phyloP scores from a whole-genome alignment of 2,797 vertebrate genomes.

The Triplophysa yarkandensis region DNA sequence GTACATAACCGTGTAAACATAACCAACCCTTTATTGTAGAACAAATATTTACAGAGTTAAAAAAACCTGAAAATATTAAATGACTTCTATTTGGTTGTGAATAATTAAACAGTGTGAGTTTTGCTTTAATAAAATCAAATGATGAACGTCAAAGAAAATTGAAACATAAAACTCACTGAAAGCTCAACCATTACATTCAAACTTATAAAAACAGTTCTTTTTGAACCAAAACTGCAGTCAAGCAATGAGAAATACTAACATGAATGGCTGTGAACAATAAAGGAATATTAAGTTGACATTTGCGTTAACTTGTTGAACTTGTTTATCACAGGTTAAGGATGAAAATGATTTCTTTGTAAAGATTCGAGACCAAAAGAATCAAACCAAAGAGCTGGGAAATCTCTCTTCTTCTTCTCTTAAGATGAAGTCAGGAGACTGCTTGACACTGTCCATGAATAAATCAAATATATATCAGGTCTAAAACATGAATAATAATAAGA shows the following conservation, averaged over 20 bases:
- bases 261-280: neutral
- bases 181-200: slow-evolving; percentile 56
- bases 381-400: neutral
- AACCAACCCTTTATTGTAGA: slow-evolving; percentile 70
- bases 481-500: neutral
- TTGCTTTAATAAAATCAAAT: slow-evolving; percentile 1
- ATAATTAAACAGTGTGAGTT: slow-evolving; percentile 31
- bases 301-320: neutral
- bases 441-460: slow-evolving; percentile 62
- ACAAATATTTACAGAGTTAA: slow-evolving; percentile 75
- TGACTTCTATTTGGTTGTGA: slow-evolving; percentile 52
- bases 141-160: neutral
- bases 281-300: neutral
- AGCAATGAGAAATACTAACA: neutral
- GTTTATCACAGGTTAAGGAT: neutral
- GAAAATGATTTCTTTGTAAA: neutral
- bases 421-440: slow-evolving; percentile 69
- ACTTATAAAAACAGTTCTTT: slow-evolving; percentile 34
- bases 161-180: slow-evolving; percentile 42
- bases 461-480: neutral
- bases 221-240: slow-evolving; percentile 33
- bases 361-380: neutral
- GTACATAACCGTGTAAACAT: neutral
- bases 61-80: slow-evolving; percentile 58
- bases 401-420: neutral